Conservation (phyloP, 2,797 vertebrate genomes). For the Helostoma temminkii region DNA sequence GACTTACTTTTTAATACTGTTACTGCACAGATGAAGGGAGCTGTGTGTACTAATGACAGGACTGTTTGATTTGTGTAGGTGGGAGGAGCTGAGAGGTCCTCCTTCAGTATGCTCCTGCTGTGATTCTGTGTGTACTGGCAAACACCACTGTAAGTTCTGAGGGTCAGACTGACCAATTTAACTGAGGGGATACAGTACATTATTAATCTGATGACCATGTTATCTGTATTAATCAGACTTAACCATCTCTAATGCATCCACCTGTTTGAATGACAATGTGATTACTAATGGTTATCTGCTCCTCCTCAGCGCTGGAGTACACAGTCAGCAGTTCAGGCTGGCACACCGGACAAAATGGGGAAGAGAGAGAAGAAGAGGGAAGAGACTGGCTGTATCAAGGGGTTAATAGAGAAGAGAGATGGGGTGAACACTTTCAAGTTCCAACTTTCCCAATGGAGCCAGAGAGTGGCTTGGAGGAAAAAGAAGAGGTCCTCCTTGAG, state of each 20-base stretch:
- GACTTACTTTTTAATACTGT: too few species aligned
- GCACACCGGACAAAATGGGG: slow-evolving; percentile 2
- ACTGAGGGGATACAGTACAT: not conserved
- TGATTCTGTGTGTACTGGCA: slow-evolving; percentile 57
- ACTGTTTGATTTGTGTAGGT: slow-evolving; percentile 56
- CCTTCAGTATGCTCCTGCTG: slow-evolving; percentile 73
- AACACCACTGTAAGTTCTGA: slow-evolving; percentile 57
- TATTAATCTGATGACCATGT: not conserved
- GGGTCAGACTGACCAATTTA: too few species aligned
- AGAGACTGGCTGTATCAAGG: slow-evolving; percentile 10
- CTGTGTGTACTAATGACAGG: not conserved
- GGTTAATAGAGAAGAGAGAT: not conserved
- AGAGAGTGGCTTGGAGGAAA: not conserved
- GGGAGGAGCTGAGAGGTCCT: slow-evolving; percentile 72
- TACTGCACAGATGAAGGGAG: not conserved
- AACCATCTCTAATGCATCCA: too few species aligned
- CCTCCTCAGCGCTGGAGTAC: slow-evolving; percentile 34
- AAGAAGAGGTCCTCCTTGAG: not conserved
- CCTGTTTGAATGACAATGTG: too few species aligned
- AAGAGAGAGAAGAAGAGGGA: slow-evolving; percentile 14
- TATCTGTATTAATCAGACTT: not conserved
- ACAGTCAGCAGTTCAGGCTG: slow-evolving; percentile 58
- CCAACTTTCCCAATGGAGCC: not conserved
- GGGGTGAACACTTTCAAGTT: not conserved
- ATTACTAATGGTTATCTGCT: not conserved